Percentiles rank a stretch among this genome's conserved stretches.
phyloP scores from a whole-genome alignment of 2,888 invertebrate species.

The Lepidochitona cinerea region DNA sequence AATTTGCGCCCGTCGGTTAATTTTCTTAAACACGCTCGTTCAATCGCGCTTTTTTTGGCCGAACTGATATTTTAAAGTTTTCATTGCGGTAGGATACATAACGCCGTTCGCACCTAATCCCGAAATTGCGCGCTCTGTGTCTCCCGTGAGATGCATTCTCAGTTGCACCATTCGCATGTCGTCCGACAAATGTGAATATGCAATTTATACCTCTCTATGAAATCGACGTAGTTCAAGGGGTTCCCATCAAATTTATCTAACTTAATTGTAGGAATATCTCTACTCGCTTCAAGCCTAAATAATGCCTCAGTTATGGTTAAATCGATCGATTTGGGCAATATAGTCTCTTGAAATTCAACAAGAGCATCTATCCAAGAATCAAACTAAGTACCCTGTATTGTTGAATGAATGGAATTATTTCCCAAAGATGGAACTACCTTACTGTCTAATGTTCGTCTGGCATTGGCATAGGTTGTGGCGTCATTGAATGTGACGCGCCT shows the following conservation, averaged over 20 bases:
- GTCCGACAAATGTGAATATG: constrained; percentile 18
- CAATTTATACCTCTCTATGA: constrained; percentile 17
- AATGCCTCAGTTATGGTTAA: constrained; percentile 1
- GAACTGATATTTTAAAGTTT: constrained; percentile 16
- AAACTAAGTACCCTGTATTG: too few relatives aligned
- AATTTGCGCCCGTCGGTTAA: constrained; percentile 6
- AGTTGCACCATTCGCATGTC: constrained; percentile 15
- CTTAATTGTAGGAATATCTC: constrained; percentile 6
- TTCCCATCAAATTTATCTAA: not conserved
- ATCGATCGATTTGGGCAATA: not conserved
- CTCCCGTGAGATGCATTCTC: constrained; percentile 8
- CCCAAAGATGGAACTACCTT: too few relatives aligned
- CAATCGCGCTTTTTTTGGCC: constrained; percentile 10
- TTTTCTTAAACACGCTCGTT: constrained; percentile 11
- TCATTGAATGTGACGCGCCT: too few relatives aligned
- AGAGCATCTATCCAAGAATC: not conserved
- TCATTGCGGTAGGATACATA: constrained; percentile 14
- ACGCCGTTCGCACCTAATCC: constrained; percentile 10
- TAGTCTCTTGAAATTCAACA: constrained; percentile 5
- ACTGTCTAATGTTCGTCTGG: too few relatives aligned
- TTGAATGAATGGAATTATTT: too few relatives aligned
- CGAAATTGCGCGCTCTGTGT: constrained; percentile 9
- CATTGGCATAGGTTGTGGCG: too few relatives aligned
- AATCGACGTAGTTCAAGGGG: constrained; percentile 12
- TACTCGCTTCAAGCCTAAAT: constrained; percentile 7